These are phyloP conservation scores for Threskiornis aethiopicus DNA, from an alignment of 2,797 vertebrate genomes.

Conservation along the genomic window DNA sequence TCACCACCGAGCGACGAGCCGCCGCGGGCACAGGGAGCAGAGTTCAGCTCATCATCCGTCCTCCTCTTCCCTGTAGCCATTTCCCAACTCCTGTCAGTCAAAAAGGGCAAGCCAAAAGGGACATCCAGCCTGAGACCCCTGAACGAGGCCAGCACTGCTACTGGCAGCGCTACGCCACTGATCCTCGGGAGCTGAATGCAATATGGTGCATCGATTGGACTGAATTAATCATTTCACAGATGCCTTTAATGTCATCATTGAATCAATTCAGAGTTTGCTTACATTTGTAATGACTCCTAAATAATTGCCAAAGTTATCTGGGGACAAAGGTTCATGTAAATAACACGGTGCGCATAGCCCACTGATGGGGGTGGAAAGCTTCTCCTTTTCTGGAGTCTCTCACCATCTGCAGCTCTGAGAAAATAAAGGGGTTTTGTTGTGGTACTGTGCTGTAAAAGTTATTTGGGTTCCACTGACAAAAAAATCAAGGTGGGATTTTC, in stretches of 20 bases:
- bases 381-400: background rate
- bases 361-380: background rate
- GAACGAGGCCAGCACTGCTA: background rate
- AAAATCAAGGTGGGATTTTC: background rate
- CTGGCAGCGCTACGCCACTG: background rate
- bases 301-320: background rate
- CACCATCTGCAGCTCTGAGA: background rate
- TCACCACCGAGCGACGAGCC: fast-evolving
- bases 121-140: background rate
- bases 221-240: background rate
- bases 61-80: background rate
- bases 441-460: background rate
- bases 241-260: background rate
- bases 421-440: background rate
- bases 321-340: background rate
- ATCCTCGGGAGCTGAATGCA: fast-evolving
- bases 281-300: background rate
- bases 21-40: fast-evolving
- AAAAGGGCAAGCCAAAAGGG: background rate
- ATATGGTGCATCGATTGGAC: background rate
- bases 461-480: background rate
- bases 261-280: background rate
- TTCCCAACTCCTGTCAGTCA: background rate
- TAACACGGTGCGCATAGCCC: background rate
- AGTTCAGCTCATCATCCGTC: background rate